Conservation (phyloP, 2,797 vertebrate species). For the Xiphorhynchus erythropygius region DNA sequence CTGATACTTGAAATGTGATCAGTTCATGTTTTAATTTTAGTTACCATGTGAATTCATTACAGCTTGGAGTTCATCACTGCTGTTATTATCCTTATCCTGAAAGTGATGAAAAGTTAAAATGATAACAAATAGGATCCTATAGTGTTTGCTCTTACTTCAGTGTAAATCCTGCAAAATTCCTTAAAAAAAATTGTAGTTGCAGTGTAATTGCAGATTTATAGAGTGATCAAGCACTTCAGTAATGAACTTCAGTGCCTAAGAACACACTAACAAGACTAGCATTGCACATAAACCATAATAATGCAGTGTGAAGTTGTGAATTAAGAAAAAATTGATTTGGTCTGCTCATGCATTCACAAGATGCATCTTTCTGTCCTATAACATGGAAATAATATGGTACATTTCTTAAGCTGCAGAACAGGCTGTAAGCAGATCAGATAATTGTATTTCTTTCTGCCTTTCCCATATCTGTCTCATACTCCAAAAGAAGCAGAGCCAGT, state of each 20-base stretch:
- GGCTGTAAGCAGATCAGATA: neutral
- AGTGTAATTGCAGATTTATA: neutral
- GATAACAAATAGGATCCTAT: neutral
- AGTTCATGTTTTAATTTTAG: neutral
- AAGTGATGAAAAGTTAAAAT: neutral
- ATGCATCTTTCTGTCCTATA: neutral
- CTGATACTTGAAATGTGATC: neutral
- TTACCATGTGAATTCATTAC: neutral
- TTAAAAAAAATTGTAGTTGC: neutral
- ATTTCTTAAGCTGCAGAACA: neutral
- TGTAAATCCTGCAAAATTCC: neutral
- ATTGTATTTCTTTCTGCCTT: neutral
- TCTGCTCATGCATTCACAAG: neutral
- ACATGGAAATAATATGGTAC: neutral
- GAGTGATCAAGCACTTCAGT: neutral
- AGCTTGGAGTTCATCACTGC: neutral
- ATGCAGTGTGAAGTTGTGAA: neutral
- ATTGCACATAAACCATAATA: neutral
- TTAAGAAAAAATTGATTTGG: neutral
- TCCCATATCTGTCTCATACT: accelerated
- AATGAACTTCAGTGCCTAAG: neutral
- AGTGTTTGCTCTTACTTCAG: neutral
- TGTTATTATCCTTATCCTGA: neutral
- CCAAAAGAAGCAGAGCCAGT: neutral
- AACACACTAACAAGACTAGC: neutral